Percentiles rank a stretch among this genome's conserved stretches.
phyloP scores from a whole-genome alignment of 2,113 vertebrate species.

The Ariopsis seemanni region DNA sequence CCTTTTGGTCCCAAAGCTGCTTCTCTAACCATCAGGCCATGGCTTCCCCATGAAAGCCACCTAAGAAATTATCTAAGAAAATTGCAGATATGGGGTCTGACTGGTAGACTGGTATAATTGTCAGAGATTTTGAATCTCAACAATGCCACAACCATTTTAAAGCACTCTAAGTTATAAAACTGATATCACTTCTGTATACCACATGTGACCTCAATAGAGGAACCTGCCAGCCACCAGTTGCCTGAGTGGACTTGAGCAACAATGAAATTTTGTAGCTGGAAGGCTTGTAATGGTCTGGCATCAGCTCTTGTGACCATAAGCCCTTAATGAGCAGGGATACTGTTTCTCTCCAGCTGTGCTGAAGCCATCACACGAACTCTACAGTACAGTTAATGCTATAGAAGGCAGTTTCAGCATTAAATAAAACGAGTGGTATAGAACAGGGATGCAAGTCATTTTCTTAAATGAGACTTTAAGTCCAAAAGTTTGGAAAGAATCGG shows the following conservation, averaged over 20 bases:
- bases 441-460: neutral
- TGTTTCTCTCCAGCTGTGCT: conserved; percentile 35
- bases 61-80: neutral
- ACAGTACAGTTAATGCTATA: conserved; percentile 2
- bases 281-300: conserved; percentile 25
- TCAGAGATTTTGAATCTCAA: neutral
- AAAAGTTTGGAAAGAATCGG: neutral
- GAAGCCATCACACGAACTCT: neutral
- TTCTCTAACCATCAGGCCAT: too few relatives aligned
- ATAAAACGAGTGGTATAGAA: neutral
- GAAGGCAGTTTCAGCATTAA: conserved; percentile 6
- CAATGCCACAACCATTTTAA: neutral
- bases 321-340: conserved; percentile 34
- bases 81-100: neutral
- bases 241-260: neutral
- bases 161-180: neutral
- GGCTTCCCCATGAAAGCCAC: too few relatives aligned
- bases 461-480: neutral
- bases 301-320: conserved; percentile 3
- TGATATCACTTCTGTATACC: neutral
- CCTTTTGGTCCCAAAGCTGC: too few relatives aligned
- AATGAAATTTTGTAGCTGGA: conserved; percentile 23
- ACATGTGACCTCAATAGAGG: conserved; percentile 31
- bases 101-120: neutral
- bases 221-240: conserved; percentile 31